Base-by-base conservation (phyloP, 1,140 invertebrate species). In the Drosophila bifasciata region DNA sequence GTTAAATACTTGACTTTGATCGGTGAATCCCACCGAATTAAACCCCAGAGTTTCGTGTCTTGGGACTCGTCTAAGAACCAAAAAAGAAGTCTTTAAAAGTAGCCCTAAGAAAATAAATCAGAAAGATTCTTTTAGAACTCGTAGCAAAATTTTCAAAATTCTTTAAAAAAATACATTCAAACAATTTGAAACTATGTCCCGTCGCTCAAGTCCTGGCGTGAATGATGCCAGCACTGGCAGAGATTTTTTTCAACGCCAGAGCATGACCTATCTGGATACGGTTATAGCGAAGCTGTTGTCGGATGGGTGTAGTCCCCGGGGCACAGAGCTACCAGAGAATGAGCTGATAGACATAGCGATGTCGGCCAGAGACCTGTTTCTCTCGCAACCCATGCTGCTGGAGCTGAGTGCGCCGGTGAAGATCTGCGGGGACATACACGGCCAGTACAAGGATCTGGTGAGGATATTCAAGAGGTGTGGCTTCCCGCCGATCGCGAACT, bases 351-450 rank as follows among this genome's bases (percentile, higher is more conserved):
- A 62, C 3, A 7, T 73, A 2, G 55, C 49, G 28, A 39, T 11
- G 4, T 9, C 57, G 2, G 15, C 50, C 0, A 16, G 69, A 3
- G 44, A 28, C 0, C 6, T 73, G 6, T 72, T 73, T 3, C 69
- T 73, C 1, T 15, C 67, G 7, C 69, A 73, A 11, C 69, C 69
- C 2, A 73, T 73, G 69, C 68, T 73, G 8, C 44, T 73, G 28
- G 69, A 73, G 45, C 58, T 73, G 6, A 39, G 15, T 25, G 19
- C 69, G 4, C 69, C 69, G 39, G 69, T 73, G n/a, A 73, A 73
- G 39, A 62, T 73, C 7, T 72, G 68, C 39, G 69, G 69, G 1
- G 69, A 73, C 15, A 45, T 73, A 13, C 69, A 73, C 4, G 69
- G 69, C 0, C 69, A 73, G 68, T 73, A 44, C 44, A 48, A 6